Base-by-base conservation (phyloP, 2,888 invertebrate species). In the Cephus pygmeus region DNA sequence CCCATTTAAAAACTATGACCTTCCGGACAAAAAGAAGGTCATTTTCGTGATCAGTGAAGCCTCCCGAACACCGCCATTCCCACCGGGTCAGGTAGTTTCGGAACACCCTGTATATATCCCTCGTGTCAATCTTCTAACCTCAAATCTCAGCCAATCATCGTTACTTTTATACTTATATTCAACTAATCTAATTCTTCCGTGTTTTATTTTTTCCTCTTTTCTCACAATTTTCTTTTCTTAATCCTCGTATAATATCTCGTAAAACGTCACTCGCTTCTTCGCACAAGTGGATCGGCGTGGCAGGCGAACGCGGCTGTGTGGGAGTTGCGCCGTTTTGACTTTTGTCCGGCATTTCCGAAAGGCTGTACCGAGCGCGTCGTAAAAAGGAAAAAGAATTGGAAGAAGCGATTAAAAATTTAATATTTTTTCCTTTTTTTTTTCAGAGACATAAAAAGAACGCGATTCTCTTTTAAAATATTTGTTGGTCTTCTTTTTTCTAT, bases 191-290 rank as follows among this genome's bases (percentile, higher is more conserved):
- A 80, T 79, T 83, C 84, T 80, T 83, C 83, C 81, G 83, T 73
- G 75, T 80, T 77, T 76, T 77, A 82, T 80, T 79, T 69, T 35
- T 78, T 69, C 11, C 73, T 76, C 75, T 69, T 77, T 35, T 76
- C 73, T 73, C 34, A 69, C 34, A 23, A 23, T 56, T 56, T 23
- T 79, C 73, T 77, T 73, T 77, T 34, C 30, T 34, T 36, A 71
- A 15, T 71, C 1, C 15, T 71, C 23, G 30, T 78, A 56, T 56
- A 56, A 23, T 56, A 56, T 56, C 23, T 23, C 23, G 6, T 84
- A 86, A 88, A 83, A 88, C 83, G 83, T 85, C 85, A 86, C 85
- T 84, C 79, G 84, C 85, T 85, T 81, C 81, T 85, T 85, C 86
- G 82, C 82, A 80, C 79, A 81, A 81, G 80, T 31, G 83, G 82